Evolutionary conservation across 2,888 invertebrate genomes (phyloP).

Genomic region (Eutolmus rufibarbis): DNA sequence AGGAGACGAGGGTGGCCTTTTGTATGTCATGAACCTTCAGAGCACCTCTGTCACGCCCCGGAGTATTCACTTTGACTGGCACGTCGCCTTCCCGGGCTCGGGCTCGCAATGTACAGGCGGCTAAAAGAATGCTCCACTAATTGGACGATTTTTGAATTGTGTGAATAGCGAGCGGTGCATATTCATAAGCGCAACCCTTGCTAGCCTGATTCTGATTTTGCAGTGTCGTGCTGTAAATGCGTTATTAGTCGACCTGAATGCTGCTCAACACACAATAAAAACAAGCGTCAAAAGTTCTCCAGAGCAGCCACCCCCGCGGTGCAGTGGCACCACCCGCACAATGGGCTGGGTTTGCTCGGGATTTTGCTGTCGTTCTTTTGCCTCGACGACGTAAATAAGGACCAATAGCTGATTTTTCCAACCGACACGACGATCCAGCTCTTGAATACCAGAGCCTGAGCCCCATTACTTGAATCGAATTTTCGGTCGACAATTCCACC

Average conservation of each 20-base stretch:
- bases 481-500: conserved; percentile 13
- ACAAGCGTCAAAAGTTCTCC: conserved; percentile 37
- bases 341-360: background rate
- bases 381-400: background rate
- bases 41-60: conserved; percentile 29
- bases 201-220: conserved; percentile 30
- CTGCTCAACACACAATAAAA: background rate
- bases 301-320: background rate
- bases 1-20: conserved; percentile 22
- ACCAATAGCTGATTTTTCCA: conserved; percentile 23
- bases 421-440: background rate
- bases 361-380: background rate
- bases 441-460: background rate
- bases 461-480: conserved; percentile 14
- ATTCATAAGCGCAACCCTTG: conserved; percentile 30
- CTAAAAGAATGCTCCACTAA: conserved; percentile 48
- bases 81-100: background rate
- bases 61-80: conserved; percentile 4
- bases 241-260: conserved; percentile 39
- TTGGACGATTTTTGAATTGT: conserved; percentile 52
- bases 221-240: conserved; percentile 14
- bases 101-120: background rate
- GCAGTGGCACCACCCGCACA: background rate
- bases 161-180: conserved; percentile 36
- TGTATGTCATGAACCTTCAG: conserved; percentile 40